Evolutionary conservation across 2,888 invertebrate genomes (phyloP).

Genomic region (Troides aeacus): DNA sequence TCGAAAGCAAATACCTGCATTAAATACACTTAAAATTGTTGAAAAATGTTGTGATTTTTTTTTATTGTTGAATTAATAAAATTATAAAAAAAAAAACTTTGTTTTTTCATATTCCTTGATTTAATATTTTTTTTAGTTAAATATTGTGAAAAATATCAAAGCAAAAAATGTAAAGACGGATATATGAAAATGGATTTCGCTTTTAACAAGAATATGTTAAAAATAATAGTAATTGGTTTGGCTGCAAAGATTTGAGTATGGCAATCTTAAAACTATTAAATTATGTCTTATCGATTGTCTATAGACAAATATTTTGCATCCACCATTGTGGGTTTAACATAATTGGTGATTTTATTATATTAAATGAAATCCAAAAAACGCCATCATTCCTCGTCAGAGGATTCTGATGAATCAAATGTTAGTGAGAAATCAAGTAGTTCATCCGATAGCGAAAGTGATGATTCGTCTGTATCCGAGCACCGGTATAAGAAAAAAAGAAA

Average conservation of each 20-base stretch:
- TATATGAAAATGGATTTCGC: not conserved
- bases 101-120: not conserved
- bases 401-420: constrained; percentile 64
- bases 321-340: constrained; percentile 12
- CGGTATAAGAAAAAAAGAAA: constrained; percentile 73
- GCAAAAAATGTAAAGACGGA: not conserved
- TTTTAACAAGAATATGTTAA: too few relatives aligned
- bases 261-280: not conserved
- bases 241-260: too few relatives aligned
- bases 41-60: not conserved
- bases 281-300: not conserved
- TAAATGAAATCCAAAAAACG: constrained; percentile 71
- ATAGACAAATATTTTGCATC: constrained; percentile 5
- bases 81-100: not conserved
- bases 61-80: not conserved
- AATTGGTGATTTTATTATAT: constrained; percentile 1
- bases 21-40: too few relatives aligned
- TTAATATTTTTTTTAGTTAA: not conserved
- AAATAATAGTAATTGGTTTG: too few relatives aligned
- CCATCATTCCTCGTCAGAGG: constrained; percentile 66
- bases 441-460: constrained; percentile 68
- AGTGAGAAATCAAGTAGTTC: constrained; percentile 65
- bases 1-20: too few relatives aligned
- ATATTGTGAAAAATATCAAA: not conserved
- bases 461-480: constrained; percentile 61